phyloP scores from a whole-genome alignment of 1,140 invertebrate genomes.

The Macrobrachium nipponense region DNA sequence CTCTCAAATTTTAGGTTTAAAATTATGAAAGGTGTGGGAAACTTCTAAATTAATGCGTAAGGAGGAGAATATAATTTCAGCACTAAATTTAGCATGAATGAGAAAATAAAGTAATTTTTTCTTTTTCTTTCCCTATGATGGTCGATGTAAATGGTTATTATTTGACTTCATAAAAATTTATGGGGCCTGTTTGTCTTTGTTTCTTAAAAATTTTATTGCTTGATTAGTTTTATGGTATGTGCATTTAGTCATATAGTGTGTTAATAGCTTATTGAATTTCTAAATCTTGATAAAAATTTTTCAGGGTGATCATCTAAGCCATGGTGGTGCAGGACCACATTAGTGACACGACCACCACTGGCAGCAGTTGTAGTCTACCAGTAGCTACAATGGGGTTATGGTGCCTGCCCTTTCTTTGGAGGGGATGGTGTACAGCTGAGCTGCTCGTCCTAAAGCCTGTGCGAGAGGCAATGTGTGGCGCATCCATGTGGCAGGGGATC shows the following conservation, averaged over 20 bases:
- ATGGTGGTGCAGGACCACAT: constrained; percentile 57
- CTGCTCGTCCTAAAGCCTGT: constrained; percentile 40
- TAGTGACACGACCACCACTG: constrained; percentile 57
- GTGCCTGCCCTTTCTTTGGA: constrained; percentile 19
- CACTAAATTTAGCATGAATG: too few species aligned
- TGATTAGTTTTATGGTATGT: too few species aligned
- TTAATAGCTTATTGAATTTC: neutral
- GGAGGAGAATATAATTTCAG: too few species aligned
- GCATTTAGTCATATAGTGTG: neutral
- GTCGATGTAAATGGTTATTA: too few species aligned
- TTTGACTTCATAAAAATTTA: too few species aligned
- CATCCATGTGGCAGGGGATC: constrained; percentile 59
- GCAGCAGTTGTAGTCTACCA: constrained; percentile 42
- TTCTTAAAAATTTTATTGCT: too few species aligned
- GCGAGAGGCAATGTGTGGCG: constrained; percentile 52
- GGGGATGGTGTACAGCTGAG: constrained; percentile 50
- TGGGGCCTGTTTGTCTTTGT: too few species aligned
- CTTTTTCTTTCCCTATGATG: too few species aligned
- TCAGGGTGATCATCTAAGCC: constrained; percentile 59
- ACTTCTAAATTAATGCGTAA: too few species aligned
- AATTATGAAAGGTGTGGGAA: too few species aligned
- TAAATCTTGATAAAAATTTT: constrained; percentile 7
- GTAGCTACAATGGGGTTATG: constrained; percentile 21
- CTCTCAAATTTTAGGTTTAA: too few species aligned
- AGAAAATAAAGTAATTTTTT: too few species aligned